These are phyloP conservation scores for Platanista minor DNA, from an alignment of 2,113 vertebrate genomes.

Conservation along the genomic window DNA sequence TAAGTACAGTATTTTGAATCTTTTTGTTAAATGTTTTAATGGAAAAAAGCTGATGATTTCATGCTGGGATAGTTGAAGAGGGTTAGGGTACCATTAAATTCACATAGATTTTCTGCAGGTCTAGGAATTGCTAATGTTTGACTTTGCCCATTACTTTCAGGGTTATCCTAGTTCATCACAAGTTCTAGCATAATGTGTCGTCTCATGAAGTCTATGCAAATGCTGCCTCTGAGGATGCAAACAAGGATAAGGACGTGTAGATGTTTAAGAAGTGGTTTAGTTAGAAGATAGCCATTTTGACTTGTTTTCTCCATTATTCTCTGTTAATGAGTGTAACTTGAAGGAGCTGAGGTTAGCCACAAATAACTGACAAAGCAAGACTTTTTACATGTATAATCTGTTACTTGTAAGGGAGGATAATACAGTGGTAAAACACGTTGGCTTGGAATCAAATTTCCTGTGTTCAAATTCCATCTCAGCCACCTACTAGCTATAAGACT, in stretches of 20 bases:
- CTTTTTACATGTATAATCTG: neutral
- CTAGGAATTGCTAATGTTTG: neutral
- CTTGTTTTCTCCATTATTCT: neutral
- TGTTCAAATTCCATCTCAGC: neutral
- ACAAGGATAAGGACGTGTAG: neutral
- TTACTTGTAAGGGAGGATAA: neutral
- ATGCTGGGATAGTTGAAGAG: neutral
- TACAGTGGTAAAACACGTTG: neutral
- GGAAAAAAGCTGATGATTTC: neutral
- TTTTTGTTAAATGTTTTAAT: neutral
- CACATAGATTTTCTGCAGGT: neutral
- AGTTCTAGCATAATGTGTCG: neutral
- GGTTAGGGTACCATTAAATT: neutral
- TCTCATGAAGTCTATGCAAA: neutral
- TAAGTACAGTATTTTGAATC: conserved; percentile 16
- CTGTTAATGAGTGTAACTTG: neutral
- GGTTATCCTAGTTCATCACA: neutral
- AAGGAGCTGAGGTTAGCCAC: neutral
- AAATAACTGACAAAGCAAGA: neutral
- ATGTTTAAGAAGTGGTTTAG: neutral
- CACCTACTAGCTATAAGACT: neutral
- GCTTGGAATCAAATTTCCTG: conserved; percentile 28
- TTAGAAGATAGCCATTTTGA: neutral
- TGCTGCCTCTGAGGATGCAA: neutral
- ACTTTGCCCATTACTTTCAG: neutral